Evolutionary conservation across 2,113 vertebrate genomes (phyloP).

Genomic region (Perca schrenkii): DNA sequence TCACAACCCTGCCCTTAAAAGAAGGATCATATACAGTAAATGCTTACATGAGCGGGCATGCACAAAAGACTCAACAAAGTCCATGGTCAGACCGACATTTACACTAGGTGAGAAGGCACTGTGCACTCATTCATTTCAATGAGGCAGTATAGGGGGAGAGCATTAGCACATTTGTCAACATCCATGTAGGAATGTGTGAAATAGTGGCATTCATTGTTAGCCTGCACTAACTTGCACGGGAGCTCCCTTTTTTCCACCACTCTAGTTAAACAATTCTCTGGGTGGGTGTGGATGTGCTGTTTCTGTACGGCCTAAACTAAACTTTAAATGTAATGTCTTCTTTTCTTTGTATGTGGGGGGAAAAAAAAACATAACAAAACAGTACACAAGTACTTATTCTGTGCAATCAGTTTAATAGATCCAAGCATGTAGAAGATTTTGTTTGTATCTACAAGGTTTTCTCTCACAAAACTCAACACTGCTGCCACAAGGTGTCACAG

Average conservation of each 20-base stretch:
- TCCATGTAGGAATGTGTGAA: constrained; percentile 11
- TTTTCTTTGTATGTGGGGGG: not conserved
- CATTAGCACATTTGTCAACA: not conserved
- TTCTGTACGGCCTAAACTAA: not conserved
- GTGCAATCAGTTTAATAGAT: too few species aligned
- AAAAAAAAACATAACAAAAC: too few species aligned
- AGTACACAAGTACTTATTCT: too few species aligned
- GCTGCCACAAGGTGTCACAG: too few species aligned
- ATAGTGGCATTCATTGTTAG: not conserved
- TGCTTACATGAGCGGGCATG: not conserved
- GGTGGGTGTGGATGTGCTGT: not conserved
- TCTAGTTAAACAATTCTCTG: not conserved
- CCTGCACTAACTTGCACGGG: constrained; percentile 31
- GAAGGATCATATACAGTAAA: not conserved
- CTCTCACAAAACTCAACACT: too few species aligned
- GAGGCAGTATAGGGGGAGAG: not conserved
- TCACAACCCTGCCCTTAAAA: not conserved
- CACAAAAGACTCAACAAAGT: not conserved
- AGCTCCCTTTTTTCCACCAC: not conserved
- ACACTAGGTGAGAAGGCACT: not conserved
- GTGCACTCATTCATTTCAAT: not conserved
- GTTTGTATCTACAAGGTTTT: too few species aligned
- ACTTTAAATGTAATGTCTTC: not conserved
- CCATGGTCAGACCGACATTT: not conserved
- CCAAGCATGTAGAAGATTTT: too few species aligned